A percentile compares a stretch with the other conserved stretches of the same genome.
phyloP scores from a whole-genome alignment of 2,888 invertebrate species.

The Oeneis ivallda region DNA sequence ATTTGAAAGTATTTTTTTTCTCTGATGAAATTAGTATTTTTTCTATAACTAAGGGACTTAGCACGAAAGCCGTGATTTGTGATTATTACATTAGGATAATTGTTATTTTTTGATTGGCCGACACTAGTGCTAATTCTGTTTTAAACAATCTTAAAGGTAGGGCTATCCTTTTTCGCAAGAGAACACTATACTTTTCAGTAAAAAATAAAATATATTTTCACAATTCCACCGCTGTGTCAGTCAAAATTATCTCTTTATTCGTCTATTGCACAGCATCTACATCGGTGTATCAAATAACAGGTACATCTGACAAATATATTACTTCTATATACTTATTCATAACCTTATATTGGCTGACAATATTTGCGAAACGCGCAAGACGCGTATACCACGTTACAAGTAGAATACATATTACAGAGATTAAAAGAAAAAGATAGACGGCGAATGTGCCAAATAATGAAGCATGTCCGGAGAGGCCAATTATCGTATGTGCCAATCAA shows the following conservation, averaged over 20 bases:
- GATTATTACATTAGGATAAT: too few relatives aligned
- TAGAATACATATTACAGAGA: neutral
- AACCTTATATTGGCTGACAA: constrained; percentile 20
- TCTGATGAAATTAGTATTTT: too few relatives aligned
- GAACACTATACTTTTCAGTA: too few relatives aligned
- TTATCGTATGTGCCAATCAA: neutral
- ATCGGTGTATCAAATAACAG: constrained; percentile 48
- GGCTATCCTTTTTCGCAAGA: too few relatives aligned
- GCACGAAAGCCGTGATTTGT: too few relatives aligned
- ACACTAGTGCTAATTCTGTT: too few relatives aligned
- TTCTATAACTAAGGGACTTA: too few relatives aligned
- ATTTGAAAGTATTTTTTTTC: too few relatives aligned
- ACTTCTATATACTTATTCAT: constrained; percentile 32
- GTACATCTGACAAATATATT: constrained; percentile 49
- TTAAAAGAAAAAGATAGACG: neutral
- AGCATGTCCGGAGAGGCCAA: neutral
- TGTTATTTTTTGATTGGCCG: too few relatives aligned
- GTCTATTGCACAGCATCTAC: constrained; percentile 46
- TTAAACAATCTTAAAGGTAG: neutral
- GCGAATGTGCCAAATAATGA: neutral
- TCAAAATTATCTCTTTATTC: constrained; percentile 28
- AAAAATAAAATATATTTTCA: constrained; percentile 15
- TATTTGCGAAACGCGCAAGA: constrained; percentile 6
- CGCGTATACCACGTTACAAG: neutral
- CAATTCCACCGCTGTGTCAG: constrained; percentile 25